Evolutionary conservation across 2,888 invertebrate species (phyloP), one percentile per base, ranked within the genome.

Genomic region (Amaurobius ferox): DNA sequence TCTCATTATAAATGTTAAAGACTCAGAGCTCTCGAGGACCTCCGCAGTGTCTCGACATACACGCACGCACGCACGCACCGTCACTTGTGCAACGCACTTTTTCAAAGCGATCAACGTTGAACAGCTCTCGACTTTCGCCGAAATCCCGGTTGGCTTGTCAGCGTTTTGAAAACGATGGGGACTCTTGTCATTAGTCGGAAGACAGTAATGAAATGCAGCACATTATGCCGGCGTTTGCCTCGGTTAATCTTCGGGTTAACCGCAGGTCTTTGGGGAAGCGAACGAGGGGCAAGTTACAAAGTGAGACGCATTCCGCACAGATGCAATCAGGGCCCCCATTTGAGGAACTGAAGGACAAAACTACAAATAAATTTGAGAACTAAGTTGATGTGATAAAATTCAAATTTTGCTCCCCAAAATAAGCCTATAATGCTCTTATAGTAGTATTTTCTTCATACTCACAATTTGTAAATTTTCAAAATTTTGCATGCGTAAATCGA

Each of bases 121-220:
- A 55, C 19, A 55, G 55, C 55, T 55, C 55, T 55, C 32, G 64
- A 64, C 64, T 64, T 64, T 1, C 16, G n/a, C 32, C 16, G 30
- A 64, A 32, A 64, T 32, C 64, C 32, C 32, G 26, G 67, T 11
- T 67, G 35, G 55, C 55, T 55, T 55, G 55, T 55, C 55, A 55
- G 55, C 23, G 55, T 7, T 55, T n/a, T n/a, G n/a, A n/a, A 16
- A 55, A 55, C 5, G 19, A 3, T 2, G 55, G 55, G 55, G 19
- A 23, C 76, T 35, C 66, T 72, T 64, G 28, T 40, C 35, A 66
- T 85, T 77, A 85, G 72, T 72, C 71, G 39, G 71, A 72, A 72
- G 77, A 85, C 85, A 73, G 73, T 86, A 86, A 86, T 86, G 85
- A 86, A 79, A 86, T 86, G 79, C 85, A 86, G 85, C 79, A 86